Conservation (phyloP, 2,113 vertebrate species). For the Ginglymostoma cirratum region DNA sequence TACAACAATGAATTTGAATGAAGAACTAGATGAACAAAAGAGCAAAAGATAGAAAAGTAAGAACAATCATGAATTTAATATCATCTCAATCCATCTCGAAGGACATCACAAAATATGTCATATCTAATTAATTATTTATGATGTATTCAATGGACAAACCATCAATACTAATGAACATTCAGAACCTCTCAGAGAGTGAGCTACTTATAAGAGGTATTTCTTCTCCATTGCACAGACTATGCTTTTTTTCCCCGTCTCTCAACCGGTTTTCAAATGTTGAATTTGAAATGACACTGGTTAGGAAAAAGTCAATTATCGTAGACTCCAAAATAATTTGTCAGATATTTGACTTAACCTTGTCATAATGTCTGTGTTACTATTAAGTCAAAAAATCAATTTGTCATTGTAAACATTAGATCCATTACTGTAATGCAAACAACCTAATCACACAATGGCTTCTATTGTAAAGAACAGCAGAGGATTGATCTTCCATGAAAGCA, state of each 20-base stretch:
- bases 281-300: background rate
- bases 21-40: background rate
- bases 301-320: background rate
- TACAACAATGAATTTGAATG: background rate
- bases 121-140: background rate
- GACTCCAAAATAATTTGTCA: background rate
- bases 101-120: background rate
- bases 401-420: background rate
- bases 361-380: background rate
- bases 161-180: background rate
- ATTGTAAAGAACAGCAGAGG: background rate
- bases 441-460: background rate
- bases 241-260: background rate
- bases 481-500: background rate
- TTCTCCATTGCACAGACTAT: background rate
- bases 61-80: background rate
- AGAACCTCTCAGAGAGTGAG: background rate
- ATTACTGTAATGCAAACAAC: background rate
- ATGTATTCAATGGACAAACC: background rate
- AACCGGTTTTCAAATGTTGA: background rate
- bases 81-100: background rate
- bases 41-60: background rate
- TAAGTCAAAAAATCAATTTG: background rate
- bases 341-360: background rate
- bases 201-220: background rate